These are phyloP conservation scores for Sapajus apella DNA, from an alignment of 2,113 vertebrate genomes.

Conservation along the genomic window DNA sequence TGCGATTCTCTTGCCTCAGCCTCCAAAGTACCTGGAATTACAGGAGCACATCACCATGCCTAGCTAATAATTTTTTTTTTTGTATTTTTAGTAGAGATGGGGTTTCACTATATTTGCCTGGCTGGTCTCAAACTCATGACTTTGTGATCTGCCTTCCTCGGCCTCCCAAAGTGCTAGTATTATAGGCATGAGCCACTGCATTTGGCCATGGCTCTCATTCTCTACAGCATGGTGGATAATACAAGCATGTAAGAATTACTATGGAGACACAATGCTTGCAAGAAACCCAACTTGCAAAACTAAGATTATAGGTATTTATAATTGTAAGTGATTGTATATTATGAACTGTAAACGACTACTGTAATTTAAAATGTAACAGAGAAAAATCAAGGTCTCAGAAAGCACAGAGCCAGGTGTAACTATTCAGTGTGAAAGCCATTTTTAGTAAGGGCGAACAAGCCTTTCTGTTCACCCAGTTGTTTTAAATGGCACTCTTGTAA, in stretches of 20 bases:
- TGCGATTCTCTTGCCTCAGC: too few species aligned
- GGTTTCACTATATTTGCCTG: too few species aligned
- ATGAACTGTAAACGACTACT: not conserved
- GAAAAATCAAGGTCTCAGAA: conserved; percentile 16
- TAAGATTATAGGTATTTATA: not conserved
- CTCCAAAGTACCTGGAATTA: too few species aligned
- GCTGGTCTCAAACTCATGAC: too few species aligned
- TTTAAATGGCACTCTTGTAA: not conserved
- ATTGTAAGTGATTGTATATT: not conserved
- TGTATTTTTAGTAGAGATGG: too few species aligned
- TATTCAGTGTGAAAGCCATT: not conserved
- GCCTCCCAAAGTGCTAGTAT: too few species aligned
- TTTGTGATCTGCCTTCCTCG: too few species aligned
- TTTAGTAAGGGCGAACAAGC: not conserved
- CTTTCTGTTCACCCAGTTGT: not conserved
- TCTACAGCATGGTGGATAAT: not conserved
- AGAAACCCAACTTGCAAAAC: not conserved
- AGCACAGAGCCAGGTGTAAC: not conserved
- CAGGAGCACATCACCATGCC: fast-evolving
- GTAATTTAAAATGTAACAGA: not conserved
- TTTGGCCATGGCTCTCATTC: not conserved
- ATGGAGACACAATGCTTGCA: not conserved
- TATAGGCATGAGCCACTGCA: too few species aligned
- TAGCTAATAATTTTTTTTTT: too few species aligned
- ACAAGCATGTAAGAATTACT: not conserved